phyloP scores from a whole-genome alignment of 1,140 invertebrate genomes.

The Drosophila azteca region DNA sequence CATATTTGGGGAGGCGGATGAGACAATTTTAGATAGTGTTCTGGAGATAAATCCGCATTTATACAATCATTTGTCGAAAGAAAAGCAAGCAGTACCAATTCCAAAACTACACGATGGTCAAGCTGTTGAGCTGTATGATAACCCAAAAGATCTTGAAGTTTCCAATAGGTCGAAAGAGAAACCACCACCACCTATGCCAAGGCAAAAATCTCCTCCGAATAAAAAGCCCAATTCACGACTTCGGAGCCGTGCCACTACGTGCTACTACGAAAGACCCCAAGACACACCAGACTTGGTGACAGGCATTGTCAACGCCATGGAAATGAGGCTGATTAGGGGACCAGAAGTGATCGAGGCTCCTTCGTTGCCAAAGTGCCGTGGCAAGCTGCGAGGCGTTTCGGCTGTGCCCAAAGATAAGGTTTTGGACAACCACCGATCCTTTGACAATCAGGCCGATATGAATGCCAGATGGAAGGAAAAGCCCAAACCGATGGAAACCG shows the following conservation, averaged over 20 bases:
- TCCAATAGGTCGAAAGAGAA: neutral
- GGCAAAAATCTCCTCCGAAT: too few relatives aligned
- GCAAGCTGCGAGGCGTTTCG: slow-evolving; percentile 63
- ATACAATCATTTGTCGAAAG: slow-evolving; percentile 37
- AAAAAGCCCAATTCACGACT: too few relatives aligned
- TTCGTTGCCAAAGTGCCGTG: slow-evolving; percentile 45
- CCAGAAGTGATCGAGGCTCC: slow-evolving; percentile 61
- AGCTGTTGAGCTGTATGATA: slow-evolving; percentile 36
- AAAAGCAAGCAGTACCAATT: slow-evolving; percentile 5
- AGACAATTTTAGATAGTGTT: slow-evolving; percentile 41
- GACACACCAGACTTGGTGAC: neutral
- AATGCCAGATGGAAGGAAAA: slow-evolving; percentile 65
- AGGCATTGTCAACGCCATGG: neutral
- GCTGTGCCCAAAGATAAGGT: slow-evolving; percentile 10
- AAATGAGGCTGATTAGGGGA: neutral
- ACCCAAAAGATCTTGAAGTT: too few relatives aligned
- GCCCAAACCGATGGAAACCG: slow-evolving; percentile 44
- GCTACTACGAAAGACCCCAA: neutral
- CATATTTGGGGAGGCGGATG: slow-evolving; percentile 69
- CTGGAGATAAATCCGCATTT: slow-evolving; percentile 56
- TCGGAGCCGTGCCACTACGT: slow-evolving; percentile 9
- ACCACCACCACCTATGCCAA: too few relatives aligned
- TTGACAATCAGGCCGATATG: slow-evolving; percentile 36
- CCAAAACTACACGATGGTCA: slow-evolving; percentile 52
- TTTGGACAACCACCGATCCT: slow-evolving; percentile 27